phyloP scores from a whole-genome alignment of 2,113 vertebrate species.

The Monarcha castaneiventris region DNA sequence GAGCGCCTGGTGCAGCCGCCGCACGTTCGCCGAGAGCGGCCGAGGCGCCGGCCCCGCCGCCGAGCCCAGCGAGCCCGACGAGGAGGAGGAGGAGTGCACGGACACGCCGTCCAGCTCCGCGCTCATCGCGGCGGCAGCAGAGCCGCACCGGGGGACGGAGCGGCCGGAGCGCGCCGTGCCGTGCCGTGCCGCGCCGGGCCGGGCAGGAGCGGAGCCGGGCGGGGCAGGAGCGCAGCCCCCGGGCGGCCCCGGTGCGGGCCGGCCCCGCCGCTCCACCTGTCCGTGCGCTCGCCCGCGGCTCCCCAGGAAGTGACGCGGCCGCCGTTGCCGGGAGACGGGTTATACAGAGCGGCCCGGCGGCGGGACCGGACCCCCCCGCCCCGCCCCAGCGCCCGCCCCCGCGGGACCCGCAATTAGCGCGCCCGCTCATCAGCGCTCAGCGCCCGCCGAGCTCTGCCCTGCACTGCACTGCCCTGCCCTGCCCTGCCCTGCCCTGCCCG shows the following conservation, averaged over 20 bases:
- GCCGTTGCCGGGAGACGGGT: slow-evolving; percentile 72
- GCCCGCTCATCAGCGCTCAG: not conserved
- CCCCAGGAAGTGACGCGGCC: slow-evolving; percentile 75
- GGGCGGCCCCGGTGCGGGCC: not conserved
- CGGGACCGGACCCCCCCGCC: not conserved
- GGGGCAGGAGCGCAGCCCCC: not conserved
- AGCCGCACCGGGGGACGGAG: not conserved
- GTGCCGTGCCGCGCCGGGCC: too few relatives aligned
- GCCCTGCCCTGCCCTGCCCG: not conserved
- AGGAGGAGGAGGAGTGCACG: slow-evolving; percentile 79
- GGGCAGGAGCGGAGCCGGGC: not conserved
- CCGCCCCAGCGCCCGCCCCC: slow-evolving; percentile 20
- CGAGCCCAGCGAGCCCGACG: slow-evolving; percentile 80
- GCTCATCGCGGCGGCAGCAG: not conserved
- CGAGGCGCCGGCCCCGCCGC: slow-evolving; percentile 75
- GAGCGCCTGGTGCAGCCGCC: slow-evolving; percentile 92
- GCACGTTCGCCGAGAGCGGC: slow-evolving; percentile 90
- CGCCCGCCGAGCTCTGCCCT: not conserved
- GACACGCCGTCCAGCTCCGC: slow-evolving; percentile 69
- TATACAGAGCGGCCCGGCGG: slow-evolving; percentile 60
- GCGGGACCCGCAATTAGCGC: not conserved
- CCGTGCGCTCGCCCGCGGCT: not conserved
- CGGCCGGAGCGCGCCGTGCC: not conserved
- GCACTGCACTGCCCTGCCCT: not conserved
- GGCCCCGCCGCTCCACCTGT: not conserved